Base-by-base conservation (phyloP, 2,888 invertebrate species). In the Drosophila longiperda region DNA sequence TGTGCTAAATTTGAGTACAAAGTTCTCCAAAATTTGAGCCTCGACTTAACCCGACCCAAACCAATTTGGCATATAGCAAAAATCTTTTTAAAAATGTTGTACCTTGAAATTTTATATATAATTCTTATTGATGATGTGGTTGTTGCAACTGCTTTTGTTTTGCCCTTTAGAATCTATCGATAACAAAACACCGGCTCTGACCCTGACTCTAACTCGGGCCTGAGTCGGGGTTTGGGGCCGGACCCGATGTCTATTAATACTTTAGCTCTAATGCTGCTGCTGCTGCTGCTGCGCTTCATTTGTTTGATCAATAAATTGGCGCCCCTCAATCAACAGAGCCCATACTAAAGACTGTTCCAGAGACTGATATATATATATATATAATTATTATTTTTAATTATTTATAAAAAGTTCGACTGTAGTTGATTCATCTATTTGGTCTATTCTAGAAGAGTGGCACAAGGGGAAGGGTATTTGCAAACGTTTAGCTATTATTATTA, bases 271-370 rank as follows among this genome's bases (percentile, higher is more conserved):
- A n/a, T n/a, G n/a, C n/a, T n/a, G n/a, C 26, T 57, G 40, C n/a
- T 58, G 48, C 32, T 54, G 61, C 26, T 58, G 83, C 68, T 78
- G 85, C 81, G 85, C 74, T 82, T 85, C 77, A 83, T 83, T 88
- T 85, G 85, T 85, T 85, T 85, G 85, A 85, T 85, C 85, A 88
- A 85, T 85, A 85, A 83, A 73, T 88, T 87, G 65, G 62, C 64
- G 72, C 61, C 63, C 69, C 65, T 58, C 61, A 66, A 59, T 82
- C 72, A 67, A 61, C 40, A 42, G 54, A 57, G 48, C 50, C 42
- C 64, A 38, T 42, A 53, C 17, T 17, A 50, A 50, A 53, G 45
- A 17, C 36, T 55, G 34, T 50, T 29, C 64, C 54, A 32, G 12
- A 36, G 73, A 20, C 73, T 23, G 23, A n/a, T 2, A 23, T 23